A percentile compares a stretch with the other conserved stretches of the same genome.
phyloP scores from a whole-genome alignment of 2,888 invertebrate species.

The Epirrhoe tristata region DNA sequence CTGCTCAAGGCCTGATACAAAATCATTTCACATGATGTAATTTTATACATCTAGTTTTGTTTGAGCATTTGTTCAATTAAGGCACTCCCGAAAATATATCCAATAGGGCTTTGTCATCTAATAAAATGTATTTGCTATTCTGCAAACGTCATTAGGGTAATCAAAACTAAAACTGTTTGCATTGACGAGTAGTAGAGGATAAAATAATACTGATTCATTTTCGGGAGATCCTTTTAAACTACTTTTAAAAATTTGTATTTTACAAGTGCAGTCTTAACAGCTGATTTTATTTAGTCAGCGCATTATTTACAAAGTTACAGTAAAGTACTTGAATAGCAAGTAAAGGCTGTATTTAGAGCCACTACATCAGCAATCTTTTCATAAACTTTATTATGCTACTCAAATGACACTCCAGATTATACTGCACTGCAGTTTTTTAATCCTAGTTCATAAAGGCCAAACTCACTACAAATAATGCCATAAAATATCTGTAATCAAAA shows the following conservation, averaged over 20 bases:
- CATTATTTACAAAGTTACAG: constrained; percentile 18
- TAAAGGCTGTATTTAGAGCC: constrained; percentile 24
- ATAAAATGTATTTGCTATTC: neutral
- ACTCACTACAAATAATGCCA: constrained; percentile 45
- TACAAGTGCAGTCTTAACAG: constrained; percentile 25
- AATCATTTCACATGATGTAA: constrained; percentile 10
- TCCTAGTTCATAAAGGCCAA: constrained; percentile 39
- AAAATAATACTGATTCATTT: neutral
- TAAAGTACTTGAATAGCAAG: constrained; percentile 21
- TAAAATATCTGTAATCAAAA: constrained; percentile 25
- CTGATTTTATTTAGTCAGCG: constrained; percentile 10
- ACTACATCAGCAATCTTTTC: constrained; percentile 34
- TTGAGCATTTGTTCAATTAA: constrained; percentile 12
- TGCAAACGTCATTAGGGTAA: no score
- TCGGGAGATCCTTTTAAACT: constrained; percentile 18
- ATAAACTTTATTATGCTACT: constrained; percentile 32
- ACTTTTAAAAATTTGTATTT: constrained; percentile 11
- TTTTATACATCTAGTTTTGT: neutral
- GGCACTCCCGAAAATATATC: constrained; percentile 13
- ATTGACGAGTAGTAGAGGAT: neutral
- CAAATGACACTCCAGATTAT: constrained; percentile 33
- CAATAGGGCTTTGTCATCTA: constrained; percentile 6
- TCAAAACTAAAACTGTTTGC: neutral
- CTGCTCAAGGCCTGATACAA: constrained; percentile 89
- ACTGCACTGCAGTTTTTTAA: constrained; percentile 26